Percentiles rank a stretch among this genome's conserved stretches.
Conservation (phyloP, 2,797 vertebrate species). For the Lemur catta region DNA sequence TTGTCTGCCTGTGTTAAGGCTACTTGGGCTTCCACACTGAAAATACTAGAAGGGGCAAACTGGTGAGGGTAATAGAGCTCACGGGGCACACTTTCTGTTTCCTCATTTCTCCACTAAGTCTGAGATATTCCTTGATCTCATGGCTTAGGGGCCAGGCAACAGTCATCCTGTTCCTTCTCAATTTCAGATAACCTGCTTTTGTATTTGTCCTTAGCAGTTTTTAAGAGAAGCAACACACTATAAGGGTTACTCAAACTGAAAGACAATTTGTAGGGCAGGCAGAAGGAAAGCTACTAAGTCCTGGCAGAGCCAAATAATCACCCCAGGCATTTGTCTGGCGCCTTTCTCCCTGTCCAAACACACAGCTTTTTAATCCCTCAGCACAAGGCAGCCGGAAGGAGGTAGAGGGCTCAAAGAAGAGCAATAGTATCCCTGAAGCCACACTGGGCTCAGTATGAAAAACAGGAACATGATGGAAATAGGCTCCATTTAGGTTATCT, state of each 20-base stretch:
- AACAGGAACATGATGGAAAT: background rate
- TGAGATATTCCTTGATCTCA: background rate
- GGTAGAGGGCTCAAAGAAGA: background rate
- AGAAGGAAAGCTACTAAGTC: background rate
- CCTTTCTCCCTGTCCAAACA: slow-evolving; percentile 1
- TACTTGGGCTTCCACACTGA: background rate
- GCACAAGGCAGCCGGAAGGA: background rate
- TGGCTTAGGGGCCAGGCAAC: background rate
- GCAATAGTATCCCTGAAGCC: background rate
- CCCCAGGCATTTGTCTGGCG: background rate
- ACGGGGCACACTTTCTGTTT: background rate
- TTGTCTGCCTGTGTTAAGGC: background rate
- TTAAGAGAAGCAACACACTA: background rate
- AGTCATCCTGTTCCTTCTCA: background rate
- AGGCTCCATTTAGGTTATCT: background rate
- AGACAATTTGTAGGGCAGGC: background rate
- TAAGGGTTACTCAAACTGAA: background rate
- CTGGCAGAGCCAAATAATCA: background rate
- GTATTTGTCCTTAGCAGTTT: background rate
- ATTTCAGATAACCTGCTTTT: background rate
- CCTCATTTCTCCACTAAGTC: background rate
- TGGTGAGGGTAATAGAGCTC: background rate
- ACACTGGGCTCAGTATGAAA: background rate
- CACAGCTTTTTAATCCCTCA: slow-evolving; percentile 47
- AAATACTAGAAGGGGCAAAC: background rate